These are phyloP conservation scores for Microtus oregoni DNA, from an alignment of 2,113 vertebrate species.

Conservation along the genomic window DNA sequence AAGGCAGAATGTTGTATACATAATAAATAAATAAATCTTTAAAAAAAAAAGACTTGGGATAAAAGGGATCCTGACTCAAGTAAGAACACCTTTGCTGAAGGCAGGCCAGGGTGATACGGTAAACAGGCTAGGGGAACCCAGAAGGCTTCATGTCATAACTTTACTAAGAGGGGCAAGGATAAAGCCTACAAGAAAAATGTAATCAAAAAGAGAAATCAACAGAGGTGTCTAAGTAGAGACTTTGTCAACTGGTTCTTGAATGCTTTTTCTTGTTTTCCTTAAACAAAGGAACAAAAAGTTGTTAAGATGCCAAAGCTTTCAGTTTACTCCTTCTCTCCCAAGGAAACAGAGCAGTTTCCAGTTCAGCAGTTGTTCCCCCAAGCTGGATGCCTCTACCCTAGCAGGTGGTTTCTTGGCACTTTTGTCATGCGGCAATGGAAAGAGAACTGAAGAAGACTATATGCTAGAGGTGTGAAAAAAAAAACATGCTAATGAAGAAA, in stretches of 20 bases:
- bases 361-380: background rate
- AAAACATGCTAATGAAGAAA: slow-evolving; percentile 32
- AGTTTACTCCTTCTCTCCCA: background rate
- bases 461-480: background rate
- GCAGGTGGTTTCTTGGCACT: background rate
- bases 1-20: no score
- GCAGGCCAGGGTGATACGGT: background rate
- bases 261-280: slow-evolving; percentile 7
- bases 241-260: background rate
- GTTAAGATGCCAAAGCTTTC: background rate
- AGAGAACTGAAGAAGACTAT: background rate
- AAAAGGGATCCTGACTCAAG: background rate
- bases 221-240: background rate
- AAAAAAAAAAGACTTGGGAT: no score
- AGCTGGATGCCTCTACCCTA: background rate
- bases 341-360: background rate
- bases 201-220: background rate
- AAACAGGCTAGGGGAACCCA: background rate
- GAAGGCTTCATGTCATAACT: background rate
- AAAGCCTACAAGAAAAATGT: background rate
- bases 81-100: background rate
- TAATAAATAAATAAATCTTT: no score
- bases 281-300: slow-evolving; percentile 1
- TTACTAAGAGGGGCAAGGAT: background rate
- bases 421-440: slow-evolving; percentile 13